Conservation (phyloP, 2,888 invertebrate species). For the Tetranychus piercei region DNA sequence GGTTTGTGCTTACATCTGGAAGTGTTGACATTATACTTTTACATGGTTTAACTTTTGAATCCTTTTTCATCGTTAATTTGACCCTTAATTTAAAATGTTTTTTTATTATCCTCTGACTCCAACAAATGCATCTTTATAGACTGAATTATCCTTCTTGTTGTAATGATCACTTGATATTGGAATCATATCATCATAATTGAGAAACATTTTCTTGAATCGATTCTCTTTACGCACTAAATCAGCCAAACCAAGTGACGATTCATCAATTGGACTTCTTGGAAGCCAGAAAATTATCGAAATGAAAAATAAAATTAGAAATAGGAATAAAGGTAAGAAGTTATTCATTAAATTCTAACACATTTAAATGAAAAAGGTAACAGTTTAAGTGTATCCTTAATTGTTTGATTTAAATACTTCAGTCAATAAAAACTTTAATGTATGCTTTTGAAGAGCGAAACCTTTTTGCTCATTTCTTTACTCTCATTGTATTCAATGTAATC, state of each 20-base stretch:
- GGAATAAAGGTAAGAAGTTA: not conserved
- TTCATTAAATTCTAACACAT: not conserved
- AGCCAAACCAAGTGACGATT: not conserved
- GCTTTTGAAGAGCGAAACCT: no score
- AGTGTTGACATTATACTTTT: no score
- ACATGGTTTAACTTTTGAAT: not conserved
- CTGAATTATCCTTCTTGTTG: conserved; percentile 9
- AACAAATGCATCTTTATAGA: conserved; percentile 3
- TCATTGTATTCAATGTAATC: no score
- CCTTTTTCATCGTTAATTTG: not conserved
- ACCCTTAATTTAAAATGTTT: not conserved
- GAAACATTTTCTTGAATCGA: not conserved
- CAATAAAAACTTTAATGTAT: no score
- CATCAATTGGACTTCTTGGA: not conserved
- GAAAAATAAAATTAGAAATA: not conserved
- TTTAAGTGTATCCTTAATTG: no score
- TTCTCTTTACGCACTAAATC: not conserved
- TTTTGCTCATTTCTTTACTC: no score
- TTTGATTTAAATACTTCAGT: no score
- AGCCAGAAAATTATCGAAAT: not conserved
- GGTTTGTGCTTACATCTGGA: no score
- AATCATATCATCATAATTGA: not conserved
- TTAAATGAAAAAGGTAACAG: no score
- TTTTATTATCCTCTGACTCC: not conserved
- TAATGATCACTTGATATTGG: conserved; percentile 2